Base-by-base conservation (phyloP, 2,113 vertebrate species). In the Poecilia latipinna region DNA sequence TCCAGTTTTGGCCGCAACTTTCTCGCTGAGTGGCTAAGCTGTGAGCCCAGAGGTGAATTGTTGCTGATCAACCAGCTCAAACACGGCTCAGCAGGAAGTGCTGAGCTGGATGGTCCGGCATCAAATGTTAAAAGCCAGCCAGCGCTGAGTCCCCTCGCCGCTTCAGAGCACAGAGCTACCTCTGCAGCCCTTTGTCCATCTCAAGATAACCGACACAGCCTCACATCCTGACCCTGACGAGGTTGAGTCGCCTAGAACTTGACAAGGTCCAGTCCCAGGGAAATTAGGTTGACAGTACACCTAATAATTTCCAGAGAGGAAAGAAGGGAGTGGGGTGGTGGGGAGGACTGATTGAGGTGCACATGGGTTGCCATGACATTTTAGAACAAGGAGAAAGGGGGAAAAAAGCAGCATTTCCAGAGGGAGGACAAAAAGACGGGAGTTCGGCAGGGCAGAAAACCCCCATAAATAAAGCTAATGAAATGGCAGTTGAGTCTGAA, bases 381-480 rank as follows among this genome's bases (percentile, higher is more conserved):
- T 78, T 79, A 82, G 78, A 76, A 70, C 72, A 44, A 75, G 13
- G 4, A 80, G 78, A 71, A 78, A 85, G 78, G 73, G 73, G 78
- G 86, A 85, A 75, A 91, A 89, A 84, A 86, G 83, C 70, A 42
- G 75, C 75, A 67, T 89, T 92, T 90, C 92, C 73, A 80, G 83
- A 74, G 82, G 83, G 89, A 89, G 73, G 80, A 82, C 33, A 33
- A 73, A 83, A 72, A 87, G 83, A 84, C 39, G 90, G 90, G 90
- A 87, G 80, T 89, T 85, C 87, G 65, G 80, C 78, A 78, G 86
- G 91, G 92, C 87, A 87, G 79, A 90, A 77, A 82, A 81, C 84
- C 85, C 82, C 89, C 85, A 94, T 95, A 95, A 95, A 95, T 94
- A 94, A 94, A 91, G 89, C 90, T 92, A 94, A 95, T 94, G 93